Percentiles rank a stretch among this genome's conserved stretches.
phyloP scores from a whole-genome alignment of 2,113 vertebrate species.

The Suncus etruscus region DNA sequence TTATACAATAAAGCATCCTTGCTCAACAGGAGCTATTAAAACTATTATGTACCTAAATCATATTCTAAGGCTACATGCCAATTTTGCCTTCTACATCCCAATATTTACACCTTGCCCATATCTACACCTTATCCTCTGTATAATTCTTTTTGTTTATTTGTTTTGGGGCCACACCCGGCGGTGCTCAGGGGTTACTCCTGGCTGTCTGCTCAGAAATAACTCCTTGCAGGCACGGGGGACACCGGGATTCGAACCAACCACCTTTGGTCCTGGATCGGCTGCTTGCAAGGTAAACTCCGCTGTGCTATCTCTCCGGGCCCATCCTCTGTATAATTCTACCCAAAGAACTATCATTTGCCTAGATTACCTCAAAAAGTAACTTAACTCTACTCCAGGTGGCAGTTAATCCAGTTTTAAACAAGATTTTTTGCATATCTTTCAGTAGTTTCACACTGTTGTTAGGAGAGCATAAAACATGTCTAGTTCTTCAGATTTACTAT shows the following conservation, averaged over 20 bases:
- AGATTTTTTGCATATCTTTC: neutral
- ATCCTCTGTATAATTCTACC: neutral
- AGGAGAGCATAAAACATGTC: neutral
- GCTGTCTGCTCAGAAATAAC: no score
- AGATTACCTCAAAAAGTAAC: neutral
- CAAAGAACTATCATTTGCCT: neutral
- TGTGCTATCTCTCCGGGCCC: no score
- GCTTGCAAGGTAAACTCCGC: no score
- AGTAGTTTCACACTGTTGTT: neutral
- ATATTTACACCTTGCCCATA: no score
- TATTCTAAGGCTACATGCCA: neutral
- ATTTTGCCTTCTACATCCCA: neutral
- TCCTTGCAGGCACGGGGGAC: no score
- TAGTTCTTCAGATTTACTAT: neutral
- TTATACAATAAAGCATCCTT: neutral
- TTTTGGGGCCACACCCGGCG: no score
- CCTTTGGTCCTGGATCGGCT: no score
- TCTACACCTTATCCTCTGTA: neutral
- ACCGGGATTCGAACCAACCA: no score
- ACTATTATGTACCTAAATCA: slow-evolving; percentile 42
- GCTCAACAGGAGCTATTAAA: neutral
- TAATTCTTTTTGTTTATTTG: neutral
- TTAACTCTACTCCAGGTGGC: neutral
- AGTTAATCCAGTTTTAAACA: neutral
- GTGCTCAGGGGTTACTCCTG: no score